These are phyloP conservation scores for Patiria miniata DNA, from an alignment of 35 echinoderm and acorn worm species.

Conservation along the genomic window DNA sequence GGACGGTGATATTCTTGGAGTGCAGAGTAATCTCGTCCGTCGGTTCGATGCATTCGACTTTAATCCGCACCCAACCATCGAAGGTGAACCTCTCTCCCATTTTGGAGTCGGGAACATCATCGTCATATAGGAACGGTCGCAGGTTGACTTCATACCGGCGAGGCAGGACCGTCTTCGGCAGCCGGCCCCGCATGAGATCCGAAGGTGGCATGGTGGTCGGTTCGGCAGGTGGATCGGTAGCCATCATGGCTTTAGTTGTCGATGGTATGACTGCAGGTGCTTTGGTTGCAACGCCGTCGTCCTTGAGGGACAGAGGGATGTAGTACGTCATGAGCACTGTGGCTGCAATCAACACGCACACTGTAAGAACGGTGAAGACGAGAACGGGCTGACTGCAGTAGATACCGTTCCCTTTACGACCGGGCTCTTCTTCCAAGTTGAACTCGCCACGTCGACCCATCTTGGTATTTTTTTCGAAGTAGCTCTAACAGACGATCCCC, in stretches of 20 bases:
- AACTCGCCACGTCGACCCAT: too few relatives aligned
- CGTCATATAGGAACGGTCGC: constrained; percentile 32
- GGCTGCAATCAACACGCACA: background rate
- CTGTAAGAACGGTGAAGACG: background rate
- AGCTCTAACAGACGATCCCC: too few relatives aligned
- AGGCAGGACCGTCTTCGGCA: constrained; percentile 13
- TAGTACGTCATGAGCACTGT: background rate
- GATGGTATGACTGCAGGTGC: background rate
- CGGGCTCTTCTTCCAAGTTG: background rate
- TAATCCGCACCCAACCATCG: constrained; percentile 60
- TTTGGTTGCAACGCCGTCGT: background rate
- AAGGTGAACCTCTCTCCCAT: constrained; percentile 53
- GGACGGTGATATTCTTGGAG: constrained; percentile 31
- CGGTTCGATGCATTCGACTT: too few relatives aligned
- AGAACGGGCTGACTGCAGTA: background rate
- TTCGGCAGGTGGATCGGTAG: background rate
- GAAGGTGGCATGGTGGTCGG: background rate
- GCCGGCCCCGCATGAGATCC: constrained; percentile 22
- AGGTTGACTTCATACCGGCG: constrained; percentile 20
- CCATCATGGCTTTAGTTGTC: background rate
- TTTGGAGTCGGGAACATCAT: constrained; percentile 2
- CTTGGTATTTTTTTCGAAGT: too few relatives aligned
- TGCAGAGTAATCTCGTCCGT: constrained; percentile 46
- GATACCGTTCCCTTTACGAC: background rate
- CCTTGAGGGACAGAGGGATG: too few relatives aligned